Evolutionary conservation across 2,888 invertebrate genomes (phyloP), one percentile per base, ranked within the genome.

Genomic region (Nemapogon koenigi): DNA sequence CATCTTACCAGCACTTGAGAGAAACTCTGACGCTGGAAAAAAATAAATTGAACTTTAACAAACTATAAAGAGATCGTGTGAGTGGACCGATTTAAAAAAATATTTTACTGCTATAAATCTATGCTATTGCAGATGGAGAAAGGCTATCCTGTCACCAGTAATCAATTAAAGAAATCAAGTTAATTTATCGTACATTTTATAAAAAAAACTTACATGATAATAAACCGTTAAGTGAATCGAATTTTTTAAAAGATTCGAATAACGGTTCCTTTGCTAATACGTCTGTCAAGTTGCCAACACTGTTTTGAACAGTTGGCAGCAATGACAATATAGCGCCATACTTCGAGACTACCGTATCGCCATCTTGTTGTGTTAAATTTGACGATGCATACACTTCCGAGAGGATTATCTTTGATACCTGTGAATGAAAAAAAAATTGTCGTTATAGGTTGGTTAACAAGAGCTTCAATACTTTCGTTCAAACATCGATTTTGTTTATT

Each of bases 1-100:
- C 61, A 86, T 62, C 38, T 69, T 69, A 7, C 86, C 87, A 0
- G 81, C 73, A 32, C 81, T 79, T 0, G 79, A 62, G 39, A 87
- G 63, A 49, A 83, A 80, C 8, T 65, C 57, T 0, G 68, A 46
- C 10, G 68, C 82, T 82, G 51, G 0, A 44, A 43, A 18, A 1
- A 31, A 22, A n/a, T n/a, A n/a, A n/a, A n/a, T n/a, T n/a, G n/a
- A n/a, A n/a, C n/a, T n/a, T n/a, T n/a, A 32, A 35, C 13, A 15
- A 13, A 15, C 10, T n/a, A 3, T 15, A 37, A 37, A 10, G 4
- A 10, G 1, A 27, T n/a, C n/a, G n/a, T n/a, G n/a, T n/a, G n/a
- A n/a, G n/a, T n/a, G n/a, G n/a, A n/a, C n/a, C n/a, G n/a, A n/a
- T n/a, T n/a, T n/a, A n/a, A n/a, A n/a, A n/a, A n/a, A n/a, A n/a